phyloP scores from a whole-genome alignment of 2,797 vertebrate genomes.

The Trichosurus vulpecula region DNA sequence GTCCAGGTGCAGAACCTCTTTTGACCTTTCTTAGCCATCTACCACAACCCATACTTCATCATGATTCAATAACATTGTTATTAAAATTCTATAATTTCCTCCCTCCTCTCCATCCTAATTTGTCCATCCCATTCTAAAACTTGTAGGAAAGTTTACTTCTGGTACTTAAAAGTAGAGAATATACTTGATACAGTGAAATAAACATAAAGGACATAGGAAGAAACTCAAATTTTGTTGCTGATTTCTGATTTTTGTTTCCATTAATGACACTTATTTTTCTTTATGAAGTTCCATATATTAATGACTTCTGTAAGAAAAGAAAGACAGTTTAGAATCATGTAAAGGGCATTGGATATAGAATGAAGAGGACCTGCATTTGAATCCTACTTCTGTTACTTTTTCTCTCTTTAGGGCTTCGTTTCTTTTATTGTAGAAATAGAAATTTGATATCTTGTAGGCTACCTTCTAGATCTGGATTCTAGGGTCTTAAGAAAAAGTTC shows the following conservation, averaged over 20 bases:
- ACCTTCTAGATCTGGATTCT: neutral
- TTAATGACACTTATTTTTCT: neutral
- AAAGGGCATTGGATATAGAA: neutral
- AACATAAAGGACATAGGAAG: neutral
- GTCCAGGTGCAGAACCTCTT: neutral
- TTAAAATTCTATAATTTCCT: neutral
- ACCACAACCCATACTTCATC: neutral
- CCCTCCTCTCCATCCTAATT: neutral
- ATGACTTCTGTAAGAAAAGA: neutral
- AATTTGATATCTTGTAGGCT: neutral
- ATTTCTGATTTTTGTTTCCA: neutral
- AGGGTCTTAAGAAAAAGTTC: neutral
- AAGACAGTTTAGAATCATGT: neutral
- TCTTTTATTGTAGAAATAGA: neutral
- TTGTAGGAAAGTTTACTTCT: neutral
- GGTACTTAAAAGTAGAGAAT: neutral
- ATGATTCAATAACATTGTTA: neutral
- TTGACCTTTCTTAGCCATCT: neutral
- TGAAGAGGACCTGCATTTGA: neutral
- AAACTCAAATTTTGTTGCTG: neutral
- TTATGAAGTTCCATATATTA: neutral
- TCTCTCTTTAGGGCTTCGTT: neutral
- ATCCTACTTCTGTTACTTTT: neutral
- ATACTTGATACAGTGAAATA: neutral
- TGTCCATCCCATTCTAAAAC: neutral